Evolutionary conservation across 2,797 vertebrate species (phyloP), one percentile per base, ranked within the genome.

Genomic region (Cirrhinus molitorella): DNA sequence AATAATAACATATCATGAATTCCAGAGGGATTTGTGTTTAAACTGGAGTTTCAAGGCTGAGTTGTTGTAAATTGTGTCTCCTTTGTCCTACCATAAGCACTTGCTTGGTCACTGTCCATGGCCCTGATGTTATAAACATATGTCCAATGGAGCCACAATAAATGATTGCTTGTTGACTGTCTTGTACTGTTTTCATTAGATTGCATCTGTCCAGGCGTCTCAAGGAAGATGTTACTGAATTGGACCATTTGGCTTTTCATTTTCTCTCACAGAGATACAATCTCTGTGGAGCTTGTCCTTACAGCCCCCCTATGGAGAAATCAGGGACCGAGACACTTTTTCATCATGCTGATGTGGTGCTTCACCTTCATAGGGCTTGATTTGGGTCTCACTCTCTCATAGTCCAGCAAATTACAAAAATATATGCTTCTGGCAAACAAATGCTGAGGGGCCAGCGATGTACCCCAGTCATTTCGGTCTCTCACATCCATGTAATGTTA

Each of bases 201-300:
- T 79, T 51, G 17, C 13, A 14, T 31, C 23, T 77, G 6, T 8
- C 40, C 75, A 31, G 40, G 19, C 1, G 1, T 61, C 23, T 49
- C 43, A 49, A 47, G 21, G 25, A 65, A 65, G 43, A 47, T 40
- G 31, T 11, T 49, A 25, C 40, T 65, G 40, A 78, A 65, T 63
- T 65, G 59, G 19, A 63, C 40, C 75, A 65, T 78, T 78, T 79
- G 12, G 45, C 8, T 21, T 49, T 53, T 79, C 21, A 67, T 79
- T 79, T 79, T 51, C 47, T 37, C 14, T 65, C 28, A 53, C 28
- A 47, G 21, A 67, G 61, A 79, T 23, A 17, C 0, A 0, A 51
- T 79, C 77, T 79, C 45, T 17, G 17, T 21, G 14, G 61, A 79
- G 45, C 77, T 67, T 79, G 19, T 66, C 61, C 28, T 23, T 23